phyloP scores from a whole-genome alignment of 37 sponge, comb jelly and placozoan species.

The Aplysina aerophoba region DNA sequence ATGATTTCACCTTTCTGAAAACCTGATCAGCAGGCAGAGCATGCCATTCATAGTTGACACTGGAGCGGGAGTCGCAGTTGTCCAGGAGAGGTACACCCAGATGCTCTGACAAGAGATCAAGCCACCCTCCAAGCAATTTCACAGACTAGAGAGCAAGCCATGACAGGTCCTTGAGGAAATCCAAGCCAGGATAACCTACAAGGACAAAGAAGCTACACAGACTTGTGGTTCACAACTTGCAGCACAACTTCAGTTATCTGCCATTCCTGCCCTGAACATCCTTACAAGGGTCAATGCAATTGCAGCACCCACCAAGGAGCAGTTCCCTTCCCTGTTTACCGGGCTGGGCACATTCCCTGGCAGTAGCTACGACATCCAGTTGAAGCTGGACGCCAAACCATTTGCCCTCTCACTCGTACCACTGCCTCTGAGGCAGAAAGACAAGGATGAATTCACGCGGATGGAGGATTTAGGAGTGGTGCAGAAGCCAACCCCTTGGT shows the following conservation, averaged over 20 bases:
- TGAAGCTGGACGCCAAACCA: background rate
- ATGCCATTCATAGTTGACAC: conserved; percentile 41
- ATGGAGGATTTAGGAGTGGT: conserved; percentile 43
- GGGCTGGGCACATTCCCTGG: conserved; percentile 1
- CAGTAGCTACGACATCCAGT: background rate
- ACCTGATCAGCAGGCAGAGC: background rate
- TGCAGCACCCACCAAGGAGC: background rate
- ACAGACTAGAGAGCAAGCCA: conserved; percentile 9
- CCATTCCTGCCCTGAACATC: conserved; percentile 13
- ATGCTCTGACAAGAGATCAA: background rate
- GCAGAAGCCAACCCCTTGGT: conserved; percentile 32
- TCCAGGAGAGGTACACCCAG: background rate
- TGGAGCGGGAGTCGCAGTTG: conserved; percentile 44
- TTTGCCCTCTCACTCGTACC: conserved; percentile 5
- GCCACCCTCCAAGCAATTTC: background rate
- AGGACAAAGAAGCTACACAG: too few relatives aligned
- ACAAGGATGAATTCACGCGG: background rate
- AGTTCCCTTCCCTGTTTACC: background rate
- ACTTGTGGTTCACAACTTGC: too few relatives aligned
- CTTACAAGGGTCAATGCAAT: background rate
- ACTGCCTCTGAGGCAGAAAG: background rate
- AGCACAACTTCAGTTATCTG: background rate
- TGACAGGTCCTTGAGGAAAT: too few relatives aligned
- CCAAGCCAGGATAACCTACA: too few relatives aligned
- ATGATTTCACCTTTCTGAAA: background rate